Conservation (phyloP, 2,113 vertebrate species). For the Phylloscopus trochiloides region DNA sequence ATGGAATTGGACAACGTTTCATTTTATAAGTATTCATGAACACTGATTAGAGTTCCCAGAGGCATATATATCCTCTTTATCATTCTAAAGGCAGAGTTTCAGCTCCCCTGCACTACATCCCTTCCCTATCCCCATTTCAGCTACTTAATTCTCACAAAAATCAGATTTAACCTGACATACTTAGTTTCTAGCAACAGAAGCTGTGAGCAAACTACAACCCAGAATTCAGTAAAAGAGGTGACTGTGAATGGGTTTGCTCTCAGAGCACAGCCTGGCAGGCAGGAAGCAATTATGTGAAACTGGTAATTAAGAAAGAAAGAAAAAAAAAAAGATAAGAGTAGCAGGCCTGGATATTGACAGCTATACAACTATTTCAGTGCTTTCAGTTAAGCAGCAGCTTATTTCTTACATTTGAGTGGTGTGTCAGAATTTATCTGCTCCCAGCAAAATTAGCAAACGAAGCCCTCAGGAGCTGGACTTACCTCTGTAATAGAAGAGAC, state of each 20-base stretch:
- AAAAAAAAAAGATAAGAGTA: not conserved
- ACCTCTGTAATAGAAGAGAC: constrained; percentile 99
- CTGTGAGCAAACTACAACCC: not conserved
- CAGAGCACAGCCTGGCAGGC: not conserved
- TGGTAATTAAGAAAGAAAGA: not conserved
- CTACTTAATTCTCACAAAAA: not conserved
- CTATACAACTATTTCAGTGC: not conserved
- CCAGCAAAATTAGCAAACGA: not conserved
- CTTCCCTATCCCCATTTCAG: not conserved
- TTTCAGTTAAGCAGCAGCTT: not conserved
- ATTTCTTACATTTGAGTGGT: not conserved
- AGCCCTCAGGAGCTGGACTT: constrained; percentile 39
- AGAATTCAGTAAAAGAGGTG: not conserved
- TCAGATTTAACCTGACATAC: not conserved
- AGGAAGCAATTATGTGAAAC: not conserved
- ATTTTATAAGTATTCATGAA: not conserved
- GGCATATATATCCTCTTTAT: not conserved
- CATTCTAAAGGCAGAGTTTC: not conserved
- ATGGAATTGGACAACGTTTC: not conserved
- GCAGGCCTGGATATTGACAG: not conserved
- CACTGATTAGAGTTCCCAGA: not conserved
- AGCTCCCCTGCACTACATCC: not conserved
- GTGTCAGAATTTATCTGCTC: not conserved
- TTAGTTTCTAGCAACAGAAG: not conserved
- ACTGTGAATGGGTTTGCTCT: not conserved